These are phyloP conservation scores for Drosophila trichaetosa DNA, from an alignment of 2,888 invertebrate genomes.

Conservation along the genomic window DNA sequence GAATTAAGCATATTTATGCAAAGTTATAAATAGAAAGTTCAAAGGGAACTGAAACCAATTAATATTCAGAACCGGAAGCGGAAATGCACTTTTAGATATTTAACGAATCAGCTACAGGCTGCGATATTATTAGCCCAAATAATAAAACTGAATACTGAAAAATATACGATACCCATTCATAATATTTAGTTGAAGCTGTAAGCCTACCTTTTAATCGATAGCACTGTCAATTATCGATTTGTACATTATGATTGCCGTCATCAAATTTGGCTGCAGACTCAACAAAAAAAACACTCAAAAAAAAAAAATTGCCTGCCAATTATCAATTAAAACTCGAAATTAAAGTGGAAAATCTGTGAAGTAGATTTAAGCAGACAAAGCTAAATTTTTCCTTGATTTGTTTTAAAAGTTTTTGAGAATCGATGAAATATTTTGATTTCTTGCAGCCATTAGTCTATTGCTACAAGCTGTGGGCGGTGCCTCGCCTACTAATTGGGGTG, in stretches of 20 bases:
- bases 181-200: background rate
- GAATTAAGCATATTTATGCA: background rate
- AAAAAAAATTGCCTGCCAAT: no score
- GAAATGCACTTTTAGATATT: background rate
- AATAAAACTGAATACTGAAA: background rate
- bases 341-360: no score
- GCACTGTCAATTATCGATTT: background rate
- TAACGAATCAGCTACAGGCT: background rate
- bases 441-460: conserved; percentile 45
- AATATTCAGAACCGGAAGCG: background rate
- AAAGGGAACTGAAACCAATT: background rate
- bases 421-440: conserved; percentile 51
- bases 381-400: conserved; percentile 31
- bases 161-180: background rate
- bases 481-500: conserved; percentile 42
- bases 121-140: background rate
- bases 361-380: no score
- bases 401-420: conserved; percentile 63
- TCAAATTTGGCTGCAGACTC: background rate
- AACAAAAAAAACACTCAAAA: background rate
- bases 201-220: background rate
- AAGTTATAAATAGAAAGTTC: background rate
- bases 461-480: conserved; percentile 35
- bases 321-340: no score
- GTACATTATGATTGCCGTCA: background rate